Conservation (phyloP, 2,797 vertebrate genomes). For the Acipenser transmontanus region DNA sequence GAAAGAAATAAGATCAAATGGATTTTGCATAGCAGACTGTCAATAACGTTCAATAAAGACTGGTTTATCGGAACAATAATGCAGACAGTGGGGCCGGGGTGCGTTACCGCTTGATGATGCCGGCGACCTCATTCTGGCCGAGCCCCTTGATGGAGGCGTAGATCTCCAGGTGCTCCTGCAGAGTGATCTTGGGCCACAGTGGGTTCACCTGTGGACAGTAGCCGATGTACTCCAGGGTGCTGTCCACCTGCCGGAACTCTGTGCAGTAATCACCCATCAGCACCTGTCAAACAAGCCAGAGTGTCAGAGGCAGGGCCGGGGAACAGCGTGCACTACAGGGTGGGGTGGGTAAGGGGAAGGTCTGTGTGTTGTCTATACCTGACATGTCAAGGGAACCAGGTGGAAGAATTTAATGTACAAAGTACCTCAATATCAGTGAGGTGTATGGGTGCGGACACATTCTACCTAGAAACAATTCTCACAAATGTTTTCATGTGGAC, state of each 20-base stretch:
- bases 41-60: too few relatives aligned
- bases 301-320: too few relatives aligned
- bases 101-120: constrained; percentile 63
- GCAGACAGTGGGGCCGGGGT: too few relatives aligned
- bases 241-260: constrained; percentile 38
- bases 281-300: constrained; percentile 54
- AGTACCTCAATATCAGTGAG: too few relatives aligned
- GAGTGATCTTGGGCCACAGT: constrained; percentile 75
- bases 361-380: background rate
- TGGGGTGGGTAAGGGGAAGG: background rate
- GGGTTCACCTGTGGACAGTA: constrained; percentile 82
- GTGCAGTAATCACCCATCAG: constrained; percentile 59
- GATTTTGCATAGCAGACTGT: too few relatives aligned
- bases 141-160: constrained; percentile 80
- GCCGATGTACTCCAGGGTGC: constrained; percentile 57
- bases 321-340: constrained; percentile 10
- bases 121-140: constrained; percentile 36
- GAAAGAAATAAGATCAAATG: too few relatives aligned
- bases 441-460: too few relatives aligned
- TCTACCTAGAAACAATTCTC: too few relatives aligned
- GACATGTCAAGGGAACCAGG: too few relatives aligned
- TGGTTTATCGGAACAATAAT: too few relatives aligned
- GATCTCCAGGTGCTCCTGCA: constrained; percentile 75
- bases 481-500: too few relatives aligned
- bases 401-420: too few relatives aligned